Percentiles rank a stretch among this genome's conserved stretches.
These are phyloP conservation scores for Anneissia japonica DNA, from an alignment of 35 echinoderm and acorn worm species.

Conservation along the genomic window DNA sequence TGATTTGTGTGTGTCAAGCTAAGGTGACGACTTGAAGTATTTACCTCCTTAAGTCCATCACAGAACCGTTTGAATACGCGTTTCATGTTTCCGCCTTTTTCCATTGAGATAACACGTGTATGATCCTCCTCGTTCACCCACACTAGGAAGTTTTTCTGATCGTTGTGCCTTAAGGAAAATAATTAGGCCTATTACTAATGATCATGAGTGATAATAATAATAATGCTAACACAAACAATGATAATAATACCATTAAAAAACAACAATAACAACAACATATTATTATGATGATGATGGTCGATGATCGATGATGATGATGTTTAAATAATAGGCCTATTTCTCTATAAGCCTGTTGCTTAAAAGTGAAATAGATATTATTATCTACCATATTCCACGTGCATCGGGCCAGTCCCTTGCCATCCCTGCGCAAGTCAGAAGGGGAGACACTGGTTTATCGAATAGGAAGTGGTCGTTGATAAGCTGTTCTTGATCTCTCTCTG, in stretches of 20 bases:
- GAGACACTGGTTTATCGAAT: constrained; percentile 96
- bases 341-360: too few relatives aligned
- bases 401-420: constrained; percentile 99
- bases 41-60: constrained; percentile 80
- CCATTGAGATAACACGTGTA: constrained; percentile 90
- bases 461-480: constrained; percentile 91
- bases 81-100: constrained; percentile 86
- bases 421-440: constrained; percentile 55
- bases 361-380: too few relatives aligned
- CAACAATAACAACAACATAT: too few relatives aligned
- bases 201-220: too few relatives aligned
- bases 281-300: too few relatives aligned
- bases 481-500: constrained; percentile 75
- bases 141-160: constrained; percentile 89
- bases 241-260: too few relatives aligned
- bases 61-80: constrained; percentile 83
- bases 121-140: constrained; percentile 99
- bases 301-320: too few relatives aligned
- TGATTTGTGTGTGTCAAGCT: too few relatives aligned
- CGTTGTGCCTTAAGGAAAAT: constrained; percentile 68
- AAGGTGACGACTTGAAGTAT: too few relatives aligned
- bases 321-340: too few relatives aligned
- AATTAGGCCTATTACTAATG: neutral
- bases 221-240: too few relatives aligned
- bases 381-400: constrained; percentile 70